Base-by-base conservation (phyloP, 2,797 vertebrate genomes). In the Botia almorhae region DNA sequence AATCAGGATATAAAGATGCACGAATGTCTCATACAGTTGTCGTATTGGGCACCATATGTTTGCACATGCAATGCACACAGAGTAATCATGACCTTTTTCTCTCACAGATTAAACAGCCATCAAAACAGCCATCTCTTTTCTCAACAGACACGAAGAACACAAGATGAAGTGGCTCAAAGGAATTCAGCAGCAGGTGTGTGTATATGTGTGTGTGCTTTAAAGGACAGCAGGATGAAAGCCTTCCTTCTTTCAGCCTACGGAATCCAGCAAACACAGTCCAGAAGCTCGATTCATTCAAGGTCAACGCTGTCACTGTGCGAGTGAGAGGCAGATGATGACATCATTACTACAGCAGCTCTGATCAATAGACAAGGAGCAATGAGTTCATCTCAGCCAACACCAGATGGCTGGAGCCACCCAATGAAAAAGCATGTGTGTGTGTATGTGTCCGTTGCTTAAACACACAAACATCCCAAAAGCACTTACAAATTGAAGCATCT, bases 321-420 rank as follows among this genome's bases (percentile, higher is more conserved):
- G 81, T 53, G 89, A 91, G 85, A 85, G 67, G 84, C 87, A 85
- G 90, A 88, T 86, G 87, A 94, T 97, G 91, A 96, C 93, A 94
- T 96, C 96, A 97, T 89, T 91, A 93, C 91, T 90, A 89, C 90
- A 93, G 90, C 56, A 93, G 91, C 89, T 89, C 92, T 81, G 86
- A 96, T 96, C 93, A 79, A 95, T 96, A 93, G 75, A 73, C 72
- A 83, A 91, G 89, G 84, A 84, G 89, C 84, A 88, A 86, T 89
- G 90, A 92, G 93, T 90, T 91, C 91, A 92, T 76, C 89, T 89
- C 85, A 81, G 46, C 79, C 88, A 74, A 88, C 90, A 87, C 83
- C 87, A 90, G 83, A 90, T 89, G 88, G 87, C 79, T 87, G 82
- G 85, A 88, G 84, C 80, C 83, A 83, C 69, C 81, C 74, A 72